phyloP scores from a whole-genome alignment of 2,888 invertebrate genomes.

The Itoplectis maculator region DNA sequence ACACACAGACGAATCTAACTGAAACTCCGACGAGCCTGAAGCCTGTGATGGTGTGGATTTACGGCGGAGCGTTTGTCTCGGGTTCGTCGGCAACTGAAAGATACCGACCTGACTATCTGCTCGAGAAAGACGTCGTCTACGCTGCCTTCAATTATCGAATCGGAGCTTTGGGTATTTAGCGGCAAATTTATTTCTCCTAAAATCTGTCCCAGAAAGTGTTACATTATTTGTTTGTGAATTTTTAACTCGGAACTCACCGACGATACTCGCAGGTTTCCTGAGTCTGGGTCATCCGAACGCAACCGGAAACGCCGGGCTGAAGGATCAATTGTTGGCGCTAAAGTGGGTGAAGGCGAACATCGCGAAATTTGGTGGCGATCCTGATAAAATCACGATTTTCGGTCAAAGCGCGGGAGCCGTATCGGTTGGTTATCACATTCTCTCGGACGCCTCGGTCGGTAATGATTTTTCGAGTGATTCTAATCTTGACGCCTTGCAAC shows the following conservation, averaged over 20 bases:
- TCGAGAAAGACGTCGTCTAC: slow-evolving; percentile 45
- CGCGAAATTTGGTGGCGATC: slow-evolving; percentile 61
- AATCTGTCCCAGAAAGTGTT: not conserved
- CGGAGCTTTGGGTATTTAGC: slow-evolving; percentile 38
- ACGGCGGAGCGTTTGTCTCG: not conserved
- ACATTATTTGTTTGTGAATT: not conserved
- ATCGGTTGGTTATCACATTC: slow-evolving; percentile 52
- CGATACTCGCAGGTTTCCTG: slow-evolving; percentile 53
- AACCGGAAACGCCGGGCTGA: slow-evolving; percentile 64
- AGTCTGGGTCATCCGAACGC: slow-evolving; percentile 52
- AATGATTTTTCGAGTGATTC: not conserved
- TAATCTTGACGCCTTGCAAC: too few species aligned
- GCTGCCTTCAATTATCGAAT: slow-evolving; percentile 51
- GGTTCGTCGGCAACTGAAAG: not conserved
- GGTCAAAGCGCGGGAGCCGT: slow-evolving; percentile 58
- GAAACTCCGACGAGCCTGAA: not conserved
- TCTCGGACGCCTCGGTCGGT: slow-evolving; percentile 56
- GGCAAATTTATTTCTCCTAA: not conserved
- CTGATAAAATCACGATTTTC: slow-evolving; percentile 62
- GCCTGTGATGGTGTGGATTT: slow-evolving; percentile 25
- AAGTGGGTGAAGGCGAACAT: slow-evolving; percentile 64
- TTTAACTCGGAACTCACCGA: not conserved
- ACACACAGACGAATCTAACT: slow-evolving; percentile 1
- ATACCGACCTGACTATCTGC: slow-evolving; percentile 48
- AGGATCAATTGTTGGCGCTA: slow-evolving; percentile 61